A percentile compares a stretch with the other conserved stretches of the same genome.
These are phyloP conservation scores for Agrochola macilenta DNA, from an alignment of 2,888 invertebrate genomes.

Conservation along the genomic window DNA sequence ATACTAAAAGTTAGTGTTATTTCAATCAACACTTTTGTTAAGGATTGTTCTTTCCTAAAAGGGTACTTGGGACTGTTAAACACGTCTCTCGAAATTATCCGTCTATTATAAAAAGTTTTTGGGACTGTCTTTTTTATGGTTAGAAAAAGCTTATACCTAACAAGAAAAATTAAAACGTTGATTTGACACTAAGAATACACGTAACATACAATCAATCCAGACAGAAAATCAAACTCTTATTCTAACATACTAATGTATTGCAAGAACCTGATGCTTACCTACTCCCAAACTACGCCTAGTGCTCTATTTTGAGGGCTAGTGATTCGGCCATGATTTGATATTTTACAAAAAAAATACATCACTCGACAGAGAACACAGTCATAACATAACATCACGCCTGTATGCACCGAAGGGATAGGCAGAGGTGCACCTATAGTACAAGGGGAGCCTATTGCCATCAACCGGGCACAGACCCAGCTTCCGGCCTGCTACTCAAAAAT, in stretches of 20 bases:
- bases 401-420: background rate
- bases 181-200: background rate
- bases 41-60: slow-evolving; percentile 17
- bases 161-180: background rate
- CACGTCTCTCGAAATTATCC: background rate
- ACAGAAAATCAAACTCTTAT: background rate
- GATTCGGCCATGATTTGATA: background rate
- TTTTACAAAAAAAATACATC: background rate
- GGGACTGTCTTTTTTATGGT: background rate
- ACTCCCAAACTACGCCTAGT: background rate
- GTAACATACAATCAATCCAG: background rate
- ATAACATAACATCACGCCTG: background rate
- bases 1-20: slow-evolving; percentile 31
- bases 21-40: slow-evolving; percentile 46
- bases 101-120: background rate
- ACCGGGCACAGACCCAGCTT: too few relatives aligned
- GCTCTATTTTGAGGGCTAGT: background rate
- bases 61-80: slow-evolving; percentile 15
- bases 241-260: background rate
- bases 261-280: background rate
- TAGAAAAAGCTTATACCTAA: background rate
- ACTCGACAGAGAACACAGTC: background rate
- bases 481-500: background rate
- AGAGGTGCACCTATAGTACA: background rate
- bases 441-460: background rate